Base-by-base conservation (phyloP, 2,888 invertebrate species). In the Noctua janthina region DNA sequence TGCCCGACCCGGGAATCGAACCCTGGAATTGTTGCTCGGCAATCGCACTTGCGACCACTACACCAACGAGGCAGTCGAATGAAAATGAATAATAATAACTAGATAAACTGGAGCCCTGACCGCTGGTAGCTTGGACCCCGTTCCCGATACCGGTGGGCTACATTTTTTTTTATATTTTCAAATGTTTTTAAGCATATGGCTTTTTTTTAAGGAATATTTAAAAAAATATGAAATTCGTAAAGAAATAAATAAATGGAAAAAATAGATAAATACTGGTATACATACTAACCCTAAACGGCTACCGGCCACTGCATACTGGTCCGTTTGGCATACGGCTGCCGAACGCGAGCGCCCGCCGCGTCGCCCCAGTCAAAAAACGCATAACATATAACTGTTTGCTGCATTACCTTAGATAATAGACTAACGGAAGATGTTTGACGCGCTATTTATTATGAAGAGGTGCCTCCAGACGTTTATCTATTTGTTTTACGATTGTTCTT, bases 341-440 rank as follows among this genome's bases (percentile, higher is more conserved):
- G 76, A 83, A 87, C 66, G n/a, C 68, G 76, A 75, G 72, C 80
- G 66, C 76, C 56, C 78, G 87, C 70, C 76, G 81, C 71, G 75
- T 49, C 74, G 82, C 80, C 74, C 5, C 90, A 89, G 89, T 90
- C 89, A 89, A 89, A 89, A 90, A 90, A 89, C 89, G 85, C 89
- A 88, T 89, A 87, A 87, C 69, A 69, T 70, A 62, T 88, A 89
- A 87, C 89, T 88, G 89, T 90, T 78, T 77, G 70, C 64, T 83
- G 75, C 80, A 81, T 83, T 89, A 82, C 72, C 74, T 87, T 74
- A 78, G 79, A 86, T 87, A 82, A 86, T 90, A 89, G 81, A 71
- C n/a, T 85, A 81, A 85, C 82, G 81, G 74, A 56, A 73, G 56
- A 23, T 15, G 71, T 85, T 87, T 84, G 85, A 85, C 74, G 80